A percentile compares a stretch with the other conserved stretches of the same genome.
These are phyloP conservation scores for Mirza zaza DNA, from an alignment of 2,113 vertebrate species.

Conservation along the genomic window DNA sequence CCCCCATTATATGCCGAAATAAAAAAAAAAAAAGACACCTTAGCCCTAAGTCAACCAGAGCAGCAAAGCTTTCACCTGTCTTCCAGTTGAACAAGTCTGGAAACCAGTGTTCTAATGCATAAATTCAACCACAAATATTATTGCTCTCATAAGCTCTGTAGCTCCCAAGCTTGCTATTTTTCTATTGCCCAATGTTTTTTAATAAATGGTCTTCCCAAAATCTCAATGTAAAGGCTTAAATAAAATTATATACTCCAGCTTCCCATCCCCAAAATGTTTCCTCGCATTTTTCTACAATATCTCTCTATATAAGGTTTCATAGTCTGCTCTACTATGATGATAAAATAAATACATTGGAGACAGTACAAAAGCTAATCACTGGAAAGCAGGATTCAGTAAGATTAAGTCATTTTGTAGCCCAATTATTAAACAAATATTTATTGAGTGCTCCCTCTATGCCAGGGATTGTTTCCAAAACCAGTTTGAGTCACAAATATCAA, in stretches of 20 bases:
- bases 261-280: not conserved
- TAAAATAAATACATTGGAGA: not conserved
- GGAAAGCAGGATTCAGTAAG: not conserved
- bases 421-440: not conserved
- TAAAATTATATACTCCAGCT: not conserved
- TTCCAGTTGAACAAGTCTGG: not conserved
- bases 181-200: not conserved
- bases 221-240: not conserved
- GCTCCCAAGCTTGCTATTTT: not conserved
- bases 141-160: not conserved
- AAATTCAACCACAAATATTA: not conserved
- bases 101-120: not conserved
- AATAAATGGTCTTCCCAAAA: not conserved
- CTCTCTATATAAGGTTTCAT: not conserved
- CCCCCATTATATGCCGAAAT: no score
- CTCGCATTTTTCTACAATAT: not conserved
- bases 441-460: not conserved
- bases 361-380: not conserved
- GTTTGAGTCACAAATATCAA: not conserved
- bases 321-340: not conserved
- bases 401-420: not conserved
- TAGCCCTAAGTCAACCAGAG: not conserved
- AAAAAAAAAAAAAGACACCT: no score
- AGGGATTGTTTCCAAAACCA: not conserved
- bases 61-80: not conserved